Base-by-base conservation (phyloP, 2,888 invertebrate genomes). In the Mechanitis mazaeus region DNA sequence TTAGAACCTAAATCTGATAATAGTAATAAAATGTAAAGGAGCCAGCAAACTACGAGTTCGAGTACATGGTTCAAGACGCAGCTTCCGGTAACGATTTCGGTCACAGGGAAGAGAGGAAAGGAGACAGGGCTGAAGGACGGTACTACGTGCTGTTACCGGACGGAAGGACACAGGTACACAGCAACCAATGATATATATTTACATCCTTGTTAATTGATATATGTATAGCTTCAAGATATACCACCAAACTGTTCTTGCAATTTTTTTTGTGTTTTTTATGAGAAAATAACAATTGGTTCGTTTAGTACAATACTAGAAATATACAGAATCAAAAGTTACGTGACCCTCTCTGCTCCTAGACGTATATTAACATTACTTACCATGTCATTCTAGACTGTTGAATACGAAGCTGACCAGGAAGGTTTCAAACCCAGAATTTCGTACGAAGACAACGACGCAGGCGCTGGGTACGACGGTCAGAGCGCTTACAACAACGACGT, bases 141-240 rank as follows among this genome's bases (percentile, higher is more conserved):
- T 94, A 94, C 83, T 93, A 93, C 70, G 94, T 94, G 1, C 79
- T 93, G 3, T 80, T 94, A 60, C 94, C 94, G 67, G 94, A 94
- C 79, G 94, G 94, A 55, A 91, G 94, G 73, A 93, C 92, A 76
- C 93, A 93, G 88, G 91, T 90, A 65, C 20, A 20, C 20, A 20
- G 20, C 20, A 20, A 20, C 20, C 20, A 20, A 20, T 20, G 20
- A 20, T 20, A 20, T 20, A 20, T 20, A 20, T 20, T 20, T 20
- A 20, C 35, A 5, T 35, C 1, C 35, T 35, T 35, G 3, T 35
- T 35, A 35, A 2, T 35, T 35, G 20, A 20, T 35, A 35, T 35
- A 60, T 55, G 6, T 50, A 54, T 45, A 42, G 50, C 55, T n/a
- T 3, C 7, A 45, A 9, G 7, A 38, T 11, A 20, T 45, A 3